These are phyloP conservation scores for Hoplostethus atlanticus DNA, from an alignment of 2,797 vertebrate species.

Conservation along the genomic window DNA sequence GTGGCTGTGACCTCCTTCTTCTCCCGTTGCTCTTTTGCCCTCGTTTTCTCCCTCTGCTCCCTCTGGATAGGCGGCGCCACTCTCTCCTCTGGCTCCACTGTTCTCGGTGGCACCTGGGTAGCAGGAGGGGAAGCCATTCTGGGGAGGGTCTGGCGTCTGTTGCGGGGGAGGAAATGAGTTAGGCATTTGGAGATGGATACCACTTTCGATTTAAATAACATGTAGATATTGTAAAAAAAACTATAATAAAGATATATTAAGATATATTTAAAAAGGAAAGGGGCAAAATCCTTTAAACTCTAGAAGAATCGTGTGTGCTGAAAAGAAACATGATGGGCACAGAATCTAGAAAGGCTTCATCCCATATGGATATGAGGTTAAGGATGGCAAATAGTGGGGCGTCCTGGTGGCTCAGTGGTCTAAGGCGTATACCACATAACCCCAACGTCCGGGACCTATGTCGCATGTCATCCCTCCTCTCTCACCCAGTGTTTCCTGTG, in stretches of 20 bases:
- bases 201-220: neutral
- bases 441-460: too few relatives aligned
- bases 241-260: neutral
- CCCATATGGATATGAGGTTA: neutral
- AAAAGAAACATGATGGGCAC: neutral
- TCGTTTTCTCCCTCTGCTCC: conserved; percentile 72
- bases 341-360: neutral
- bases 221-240: neutral
- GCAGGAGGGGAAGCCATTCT: conserved; percentile 84
- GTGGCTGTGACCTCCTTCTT: conserved; percentile 64
- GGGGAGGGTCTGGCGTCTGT: conserved; percentile 88
- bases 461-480: too few relatives aligned
- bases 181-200: neutral
- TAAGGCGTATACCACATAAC: too few relatives aligned
- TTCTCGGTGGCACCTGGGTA: conserved; percentile 62
- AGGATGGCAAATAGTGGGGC: neutral
- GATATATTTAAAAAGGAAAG: neutral
- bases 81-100: conserved; percentile 73
- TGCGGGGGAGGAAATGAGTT: conserved; percentile 16
- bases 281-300: neutral
- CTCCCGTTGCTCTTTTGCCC: conserved; percentile 74
- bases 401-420: too few relatives aligned
- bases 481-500: too few relatives aligned
- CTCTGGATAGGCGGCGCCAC: conserved; percentile 66
- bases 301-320: neutral